A percentile compares a stretch with the other conserved stretches of the same genome.
These are phyloP conservation scores for Drosophila melanosoma DNA, from an alignment of 2,888 invertebrate genomes.

Conservation along the genomic window DNA sequence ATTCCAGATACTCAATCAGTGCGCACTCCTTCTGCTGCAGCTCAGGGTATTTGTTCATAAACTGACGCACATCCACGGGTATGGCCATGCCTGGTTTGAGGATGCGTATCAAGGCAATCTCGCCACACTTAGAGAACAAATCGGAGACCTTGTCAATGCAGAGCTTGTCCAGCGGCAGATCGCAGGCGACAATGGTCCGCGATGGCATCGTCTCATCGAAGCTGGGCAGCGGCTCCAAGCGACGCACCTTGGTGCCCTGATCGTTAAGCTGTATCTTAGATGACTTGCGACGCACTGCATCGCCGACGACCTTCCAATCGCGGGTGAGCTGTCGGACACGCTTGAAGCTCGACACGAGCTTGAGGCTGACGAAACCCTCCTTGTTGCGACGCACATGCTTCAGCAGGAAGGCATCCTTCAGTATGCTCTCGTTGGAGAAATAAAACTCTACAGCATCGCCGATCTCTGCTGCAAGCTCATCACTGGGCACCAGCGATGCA, in stretches of 20 bases:
- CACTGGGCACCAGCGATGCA: slow-evolving; percentile 87
- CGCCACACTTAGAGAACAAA: slow-evolving; percentile 94
- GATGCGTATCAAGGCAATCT: slow-evolving; percentile 94
- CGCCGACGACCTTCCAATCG: slow-evolving; percentile 97
- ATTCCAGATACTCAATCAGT: slow-evolving; percentile 95
- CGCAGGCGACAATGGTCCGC: slow-evolving; percentile 94
- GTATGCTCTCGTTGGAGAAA: slow-evolving; percentile 97
- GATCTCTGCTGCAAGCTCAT: slow-evolving; percentile 91
- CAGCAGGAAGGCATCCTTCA: slow-evolving; percentile 97
- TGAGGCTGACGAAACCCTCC: slow-evolving; percentile 97
- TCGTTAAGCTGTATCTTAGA: slow-evolving; percentile 95
- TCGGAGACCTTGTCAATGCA: slow-evolving; percentile 96
- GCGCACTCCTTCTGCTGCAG: slow-evolving; percentile 94
- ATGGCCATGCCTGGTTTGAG: slow-evolving; percentile 95
- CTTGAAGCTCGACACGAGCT: slow-evolving; percentile 97
- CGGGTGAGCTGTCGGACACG: slow-evolving; percentile 96
- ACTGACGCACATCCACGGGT: slow-evolving; percentile 95
- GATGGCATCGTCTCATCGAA: slow-evolving; percentile 97
- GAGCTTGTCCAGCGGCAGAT: slow-evolving; percentile 93
- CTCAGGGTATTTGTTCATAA: slow-evolving; percentile 95
- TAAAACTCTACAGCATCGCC: slow-evolving; percentile 97
- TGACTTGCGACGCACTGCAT: slow-evolving; percentile 91
- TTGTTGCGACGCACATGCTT: slow-evolving; percentile 98
- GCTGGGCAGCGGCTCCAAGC: slow-evolving; percentile 93
- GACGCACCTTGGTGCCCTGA: slow-evolving; percentile 94